phyloP scores from a whole-genome alignment of 23 tunicate species.

The Trididemnum nubilum region DNA sequence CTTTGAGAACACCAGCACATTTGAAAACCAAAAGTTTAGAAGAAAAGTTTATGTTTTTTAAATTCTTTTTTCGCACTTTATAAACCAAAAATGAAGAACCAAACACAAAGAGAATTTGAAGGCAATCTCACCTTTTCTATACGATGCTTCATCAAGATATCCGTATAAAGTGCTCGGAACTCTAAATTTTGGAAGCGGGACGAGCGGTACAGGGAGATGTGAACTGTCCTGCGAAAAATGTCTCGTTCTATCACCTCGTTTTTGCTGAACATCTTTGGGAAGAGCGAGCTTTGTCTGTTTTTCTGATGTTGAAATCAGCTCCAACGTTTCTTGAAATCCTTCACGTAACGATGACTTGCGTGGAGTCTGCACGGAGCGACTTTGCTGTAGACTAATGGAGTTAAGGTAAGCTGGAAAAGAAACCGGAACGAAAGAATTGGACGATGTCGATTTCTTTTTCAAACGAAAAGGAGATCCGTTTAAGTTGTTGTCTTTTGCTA shows the following conservation, averaged over 20 bases:
- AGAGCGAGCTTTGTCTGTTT: constrained; percentile 17
- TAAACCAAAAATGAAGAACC: too few relatives aligned
- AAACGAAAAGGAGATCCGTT: not conserved
- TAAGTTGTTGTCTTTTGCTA: too few relatives aligned
- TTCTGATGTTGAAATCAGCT: constrained; percentile 24
- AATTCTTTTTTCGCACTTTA: too few relatives aligned
- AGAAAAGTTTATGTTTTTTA: too few relatives aligned
- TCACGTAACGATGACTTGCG: constrained; percentile 44
- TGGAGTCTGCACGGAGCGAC: not conserved
- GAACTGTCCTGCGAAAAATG: not conserved
- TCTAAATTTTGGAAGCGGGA: constrained; percentile 16
- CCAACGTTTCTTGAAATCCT: constrained; percentile 41
- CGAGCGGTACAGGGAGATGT: constrained; percentile 53
- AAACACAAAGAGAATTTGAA: too few relatives aligned
- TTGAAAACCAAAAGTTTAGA: too few relatives aligned
- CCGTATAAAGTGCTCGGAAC: constrained; percentile 30
- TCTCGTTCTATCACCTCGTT: not conserved
- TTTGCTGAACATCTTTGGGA: constrained; percentile 25
- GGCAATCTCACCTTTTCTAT: not conserved
- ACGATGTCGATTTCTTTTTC: not conserved
- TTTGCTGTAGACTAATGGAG: not conserved
- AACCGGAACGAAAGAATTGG: constrained; percentile 3
- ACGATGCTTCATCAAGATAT: constrained; percentile 21
- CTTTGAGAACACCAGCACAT: too few relatives aligned
- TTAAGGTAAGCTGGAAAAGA: constrained; percentile 14